Percentiles rank a stretch among this genome's conserved stretches.
Conservation (phyloP, 1,140 invertebrate species). For the Diploscapter pachys region DNA sequence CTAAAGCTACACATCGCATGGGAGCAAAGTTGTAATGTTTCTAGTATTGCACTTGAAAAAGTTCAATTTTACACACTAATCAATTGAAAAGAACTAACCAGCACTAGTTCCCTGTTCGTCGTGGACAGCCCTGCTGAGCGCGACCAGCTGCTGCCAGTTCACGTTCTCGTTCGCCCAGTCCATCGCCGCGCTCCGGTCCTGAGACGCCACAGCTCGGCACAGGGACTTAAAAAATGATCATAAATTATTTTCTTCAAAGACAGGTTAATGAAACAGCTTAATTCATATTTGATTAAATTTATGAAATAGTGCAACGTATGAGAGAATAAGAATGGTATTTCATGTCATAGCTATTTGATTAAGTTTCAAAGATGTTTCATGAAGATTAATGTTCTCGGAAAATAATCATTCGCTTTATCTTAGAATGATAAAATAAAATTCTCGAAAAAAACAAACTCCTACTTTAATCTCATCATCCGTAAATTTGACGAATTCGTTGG, state of each 20-base stretch:
- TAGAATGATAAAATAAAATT: no score
- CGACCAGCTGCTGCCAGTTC: conserved; percentile 47
- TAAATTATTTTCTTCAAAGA: background rate
- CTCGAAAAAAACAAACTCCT: background rate
- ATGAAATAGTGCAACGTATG: no score
- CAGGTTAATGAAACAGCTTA: background rate
- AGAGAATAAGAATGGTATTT: no score
- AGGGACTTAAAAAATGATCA: conserved; percentile 18
- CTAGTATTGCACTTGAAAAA: no score
- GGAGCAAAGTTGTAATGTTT: background rate
- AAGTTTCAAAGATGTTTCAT: no score
- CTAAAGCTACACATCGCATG: background rate
- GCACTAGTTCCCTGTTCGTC: conserved; percentile 1
- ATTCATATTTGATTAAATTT: no score
- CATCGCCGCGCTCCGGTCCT: conserved; percentile 39
- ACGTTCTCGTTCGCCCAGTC: conserved; percentile 45
- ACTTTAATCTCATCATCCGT: conserved; percentile 40
- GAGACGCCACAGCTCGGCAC: conserved; percentile 31
- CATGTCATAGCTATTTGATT: no score
- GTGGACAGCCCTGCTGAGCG: conserved; percentile 13
- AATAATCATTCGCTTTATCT: no score
- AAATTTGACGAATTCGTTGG: conserved; percentile 51
- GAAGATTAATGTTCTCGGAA: no score
- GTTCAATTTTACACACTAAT: no score
- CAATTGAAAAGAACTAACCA: no score